Evolutionary conservation across 2,113 vertebrate genomes (phyloP), one percentile per base, ranked within the genome.

Genomic region (Ochotona princeps): DNA sequence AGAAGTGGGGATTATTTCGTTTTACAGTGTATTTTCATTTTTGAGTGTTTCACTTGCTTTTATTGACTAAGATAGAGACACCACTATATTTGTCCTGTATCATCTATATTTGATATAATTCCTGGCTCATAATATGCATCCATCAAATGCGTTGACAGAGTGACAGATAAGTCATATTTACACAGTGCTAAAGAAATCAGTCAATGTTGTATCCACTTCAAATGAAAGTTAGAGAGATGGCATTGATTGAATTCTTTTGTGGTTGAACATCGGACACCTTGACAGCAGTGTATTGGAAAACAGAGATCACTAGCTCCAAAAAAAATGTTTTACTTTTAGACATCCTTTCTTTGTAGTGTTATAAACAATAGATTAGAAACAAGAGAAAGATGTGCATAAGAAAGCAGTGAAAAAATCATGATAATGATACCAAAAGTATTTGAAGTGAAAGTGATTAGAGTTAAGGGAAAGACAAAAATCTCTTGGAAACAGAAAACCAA

Each of bases 191-290:
- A 30, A 88, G 51, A 54, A 84, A 81, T n/a, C 2, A 54, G 15
- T 73, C 18, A 72, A 73, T 11, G 23, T 60, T 94, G 75, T 94
- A 83, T 66, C 92, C 9, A 35, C 32, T 35, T 78, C 60, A 72
- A 90, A 51, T 20, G 70, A 51, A 94, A 32, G 30, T 44, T 70
- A 51, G 38, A 67, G 15, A 88, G 83, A 74, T 61, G 51, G 35
- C 87, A 11, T 90, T 92, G 61, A 86, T 32, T 65, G 63, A 73
- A 70, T 25, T 88, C 21, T 23, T 72, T 84, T 94, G 32, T 17
- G 23, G 10, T 47, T 83, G 75, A 73, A 61, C 61, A 81, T 38
- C 90, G 73, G 57, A 81, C 8, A 91, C 1, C 15, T 72, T 26
- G 21, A 81, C 81, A 14, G 72, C 7, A 70, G 6, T 66, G 38